A percentile compares a stretch with the other conserved stretches of the same genome.
phyloP scores from a whole-genome alignment of 1,140 invertebrate genomes.

The Neodiprion lecontei region DNA sequence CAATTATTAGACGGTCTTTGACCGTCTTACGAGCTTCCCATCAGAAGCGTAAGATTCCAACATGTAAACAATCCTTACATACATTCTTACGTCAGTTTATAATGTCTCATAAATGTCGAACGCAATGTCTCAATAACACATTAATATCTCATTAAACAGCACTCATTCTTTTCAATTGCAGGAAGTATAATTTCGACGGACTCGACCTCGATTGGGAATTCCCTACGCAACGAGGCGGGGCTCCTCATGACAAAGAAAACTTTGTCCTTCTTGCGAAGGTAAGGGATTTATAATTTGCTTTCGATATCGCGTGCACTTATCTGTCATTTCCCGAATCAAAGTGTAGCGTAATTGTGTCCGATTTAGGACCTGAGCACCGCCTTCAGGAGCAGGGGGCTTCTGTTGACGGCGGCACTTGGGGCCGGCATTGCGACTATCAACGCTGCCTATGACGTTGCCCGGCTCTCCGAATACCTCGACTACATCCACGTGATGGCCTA shows the following conservation, averaged over 20 bases:
- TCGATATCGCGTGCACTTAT: neutral
- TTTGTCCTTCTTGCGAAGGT: slow-evolving; percentile 79
- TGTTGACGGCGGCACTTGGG: slow-evolving; percentile 80
- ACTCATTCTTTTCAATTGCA: slow-evolving; percentile 51
- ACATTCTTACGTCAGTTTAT: no score
- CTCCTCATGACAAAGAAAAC: slow-evolving; percentile 76
- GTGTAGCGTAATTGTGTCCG: slow-evolving; percentile 6
- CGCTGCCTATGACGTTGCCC: slow-evolving; percentile 76
- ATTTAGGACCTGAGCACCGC: slow-evolving; percentile 68
- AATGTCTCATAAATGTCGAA: no score
- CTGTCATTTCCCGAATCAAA: slow-evolving; percentile 10
- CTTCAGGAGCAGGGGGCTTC: slow-evolving; percentile 66
- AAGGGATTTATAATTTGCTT: slow-evolving; percentile 30
- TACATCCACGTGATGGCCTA: slow-evolving; percentile 90
- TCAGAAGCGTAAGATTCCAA: no score
- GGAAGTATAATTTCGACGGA: slow-evolving; percentile 81
- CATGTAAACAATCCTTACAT: no score
- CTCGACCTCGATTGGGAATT: slow-evolving; percentile 85
- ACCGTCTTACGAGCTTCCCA: no score
- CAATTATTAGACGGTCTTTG: no score
- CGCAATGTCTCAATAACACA: neutral
- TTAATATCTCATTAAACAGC: slow-evolving; percentile 16
- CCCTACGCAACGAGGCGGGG: slow-evolving; percentile 76
- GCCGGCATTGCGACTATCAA: slow-evolving; percentile 76
- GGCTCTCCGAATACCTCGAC: slow-evolving; percentile 77